A percentile compares a stretch with the other conserved stretches of the same genome.
These are phyloP conservation scores for Nasonia longicornis DNA, from an alignment of 1,140 invertebrate species.

Conservation along the genomic window DNA sequence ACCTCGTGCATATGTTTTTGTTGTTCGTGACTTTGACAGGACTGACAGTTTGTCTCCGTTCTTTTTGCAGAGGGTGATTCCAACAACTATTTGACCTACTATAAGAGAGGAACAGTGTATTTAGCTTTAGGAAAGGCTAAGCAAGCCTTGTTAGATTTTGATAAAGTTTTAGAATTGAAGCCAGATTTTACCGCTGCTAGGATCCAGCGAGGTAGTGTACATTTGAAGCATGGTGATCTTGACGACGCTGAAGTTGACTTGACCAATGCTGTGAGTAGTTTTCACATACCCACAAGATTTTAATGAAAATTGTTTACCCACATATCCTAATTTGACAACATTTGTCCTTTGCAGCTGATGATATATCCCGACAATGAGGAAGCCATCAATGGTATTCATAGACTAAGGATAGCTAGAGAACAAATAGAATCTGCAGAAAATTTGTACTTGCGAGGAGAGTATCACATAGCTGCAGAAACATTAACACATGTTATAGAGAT, in stretches of 20 bases:
- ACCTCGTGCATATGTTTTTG: neutral
- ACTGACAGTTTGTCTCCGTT: conserved; percentile 43
- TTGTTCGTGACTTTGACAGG: neutral
- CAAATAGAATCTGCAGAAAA: conserved; percentile 78
- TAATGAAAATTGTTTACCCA: neutral
- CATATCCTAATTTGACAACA: neutral
- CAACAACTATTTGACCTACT: conserved; percentile 94
- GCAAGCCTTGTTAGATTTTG: conserved; percentile 93
- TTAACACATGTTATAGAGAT: conserved; percentile 84
- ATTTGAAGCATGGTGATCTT: conserved; percentile 90
- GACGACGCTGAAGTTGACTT: conserved; percentile 87
- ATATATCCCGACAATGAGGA: conserved; percentile 84
- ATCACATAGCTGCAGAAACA: conserved; percentile 77
- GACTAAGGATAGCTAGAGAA: conserved; percentile 76
- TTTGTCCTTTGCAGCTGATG: conserved; percentile 72
- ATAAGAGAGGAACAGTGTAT: conserved; percentile 95
- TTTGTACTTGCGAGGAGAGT: conserved; percentile 77
- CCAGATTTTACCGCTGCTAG: conserved; percentile 93
- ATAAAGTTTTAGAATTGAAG: conserved; percentile 92
- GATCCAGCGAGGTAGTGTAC: conserved; percentile 87
- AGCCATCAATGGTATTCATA: conserved; percentile 75
- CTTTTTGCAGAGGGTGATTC: conserved; percentile 90
- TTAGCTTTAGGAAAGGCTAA: conserved; percentile 96
- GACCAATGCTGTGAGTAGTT: conserved; percentile 82
- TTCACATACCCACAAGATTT: neutral